These are phyloP conservation scores for Drosophila mauritiana DNA, from an alignment of 1,140 invertebrate species.

Conservation along the genomic window DNA sequence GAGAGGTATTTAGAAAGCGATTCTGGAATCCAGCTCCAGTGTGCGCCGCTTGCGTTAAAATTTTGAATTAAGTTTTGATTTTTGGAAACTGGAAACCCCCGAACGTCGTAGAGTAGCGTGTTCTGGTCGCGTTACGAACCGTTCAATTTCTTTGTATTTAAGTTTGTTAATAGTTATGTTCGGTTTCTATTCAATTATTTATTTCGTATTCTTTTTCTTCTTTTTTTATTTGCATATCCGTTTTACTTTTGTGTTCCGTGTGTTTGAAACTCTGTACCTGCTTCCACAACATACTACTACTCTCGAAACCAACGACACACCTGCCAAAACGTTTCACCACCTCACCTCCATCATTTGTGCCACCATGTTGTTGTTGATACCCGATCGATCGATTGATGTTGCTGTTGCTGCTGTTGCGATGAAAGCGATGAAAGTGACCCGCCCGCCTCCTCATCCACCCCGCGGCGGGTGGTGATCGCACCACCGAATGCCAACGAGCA, in stretches of 20 bases:
- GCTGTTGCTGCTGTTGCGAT: slow-evolving; percentile 25
- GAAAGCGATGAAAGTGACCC: slow-evolving; percentile 65
- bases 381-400: slow-evolving; percentile 1
- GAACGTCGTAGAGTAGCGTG: slow-evolving; percentile 59
- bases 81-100: slow-evolving; percentile 32
- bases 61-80: slow-evolving; percentile 37
- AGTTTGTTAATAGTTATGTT: slow-evolving; percentile 45
- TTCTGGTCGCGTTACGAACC: slow-evolving; percentile 42
- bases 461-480: slow-evolving; percentile 51
- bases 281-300: slow-evolving; percentile 53
- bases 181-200: slow-evolving; percentile 50
- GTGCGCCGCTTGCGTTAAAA: slow-evolving; percentile 68
- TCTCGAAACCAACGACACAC: slow-evolving; percentile 32
- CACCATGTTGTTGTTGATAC: slow-evolving; percentile 21
- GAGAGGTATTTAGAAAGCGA: slow-evolving; percentile 73
- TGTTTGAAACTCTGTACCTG: slow-evolving; percentile 71
- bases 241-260: slow-evolving; percentile 73
- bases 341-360: slow-evolving; percentile 60
- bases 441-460: slow-evolving; percentile 67
- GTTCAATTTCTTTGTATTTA: slow-evolving; percentile 23
- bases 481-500: slow-evolving; percentile 36
- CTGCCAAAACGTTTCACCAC: slow-evolving; percentile 44
- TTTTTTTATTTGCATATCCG: slow-evolving; percentile 76
- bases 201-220: slow-evolving; percentile 56
- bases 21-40: slow-evolving; percentile 39